Conservation (phyloP, 2,113 vertebrate species). For the Vulpes lagopus region DNA sequence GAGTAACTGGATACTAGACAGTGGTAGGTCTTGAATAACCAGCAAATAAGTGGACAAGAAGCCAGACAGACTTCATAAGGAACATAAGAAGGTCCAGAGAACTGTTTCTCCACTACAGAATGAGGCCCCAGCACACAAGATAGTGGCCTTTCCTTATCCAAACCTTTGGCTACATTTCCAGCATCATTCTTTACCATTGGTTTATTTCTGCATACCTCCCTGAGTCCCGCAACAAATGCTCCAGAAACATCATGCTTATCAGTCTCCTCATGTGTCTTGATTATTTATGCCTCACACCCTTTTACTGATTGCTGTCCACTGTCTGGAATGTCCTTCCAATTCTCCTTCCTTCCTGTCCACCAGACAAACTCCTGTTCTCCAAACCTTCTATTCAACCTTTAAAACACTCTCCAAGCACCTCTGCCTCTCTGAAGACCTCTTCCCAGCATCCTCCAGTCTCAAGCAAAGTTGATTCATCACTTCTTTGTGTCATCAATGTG, state of each 20-base stretch:
- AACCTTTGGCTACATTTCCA: neutral
- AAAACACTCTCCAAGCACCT: neutral
- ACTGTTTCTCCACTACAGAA: neutral
- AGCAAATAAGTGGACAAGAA: neutral
- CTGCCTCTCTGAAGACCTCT: neutral
- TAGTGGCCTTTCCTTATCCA: neutral
- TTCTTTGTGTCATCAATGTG: neutral
- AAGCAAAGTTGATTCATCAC: neutral
- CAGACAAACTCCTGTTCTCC: neutral
- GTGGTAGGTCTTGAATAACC: neutral
- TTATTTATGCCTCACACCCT: neutral
- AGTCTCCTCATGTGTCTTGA: neutral
- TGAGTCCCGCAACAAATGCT: neutral
- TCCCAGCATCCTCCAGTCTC: neutral
- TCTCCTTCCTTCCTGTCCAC: neutral
- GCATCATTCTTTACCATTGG: neutral
- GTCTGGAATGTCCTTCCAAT: neutral
- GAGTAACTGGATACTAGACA: neutral
- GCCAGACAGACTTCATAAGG: neutral
- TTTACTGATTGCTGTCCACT: neutral
- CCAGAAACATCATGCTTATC: neutral
- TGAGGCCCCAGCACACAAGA: neutral
- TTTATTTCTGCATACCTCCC: neutral
- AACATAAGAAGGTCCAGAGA: neutral
- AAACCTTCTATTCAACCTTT: neutral